These are phyloP conservation scores for Chelonia mydas DNA, from an alignment of 2,797 vertebrate genomes.

Conservation along the genomic window DNA sequence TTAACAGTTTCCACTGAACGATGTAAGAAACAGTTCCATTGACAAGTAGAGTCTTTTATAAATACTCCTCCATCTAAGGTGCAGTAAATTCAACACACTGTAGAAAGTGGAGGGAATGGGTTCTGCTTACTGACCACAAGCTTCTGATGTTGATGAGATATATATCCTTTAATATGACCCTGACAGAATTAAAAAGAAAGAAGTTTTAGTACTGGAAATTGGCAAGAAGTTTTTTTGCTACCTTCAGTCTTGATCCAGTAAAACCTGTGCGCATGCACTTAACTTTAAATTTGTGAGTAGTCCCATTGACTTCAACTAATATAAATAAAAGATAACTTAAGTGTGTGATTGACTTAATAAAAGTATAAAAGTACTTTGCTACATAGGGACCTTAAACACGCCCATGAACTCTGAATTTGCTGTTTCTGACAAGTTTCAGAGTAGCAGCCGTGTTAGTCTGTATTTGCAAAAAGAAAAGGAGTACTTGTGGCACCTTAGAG, in stretches of 20 bases:
- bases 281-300: not conserved
- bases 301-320: not conserved
- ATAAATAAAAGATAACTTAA: not conserved
- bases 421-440: not conserved
- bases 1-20: not conserved
- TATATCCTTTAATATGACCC: slow-evolving; percentile 99
- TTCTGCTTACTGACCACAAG: slow-evolving; percentile 99
- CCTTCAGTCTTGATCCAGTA: not conserved
- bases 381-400: no score
- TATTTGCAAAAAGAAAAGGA: no score
- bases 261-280: not conserved
- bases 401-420: not conserved
- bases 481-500: no score
- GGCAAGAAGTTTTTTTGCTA: not conserved
- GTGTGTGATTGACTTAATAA: no score
- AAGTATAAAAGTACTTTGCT: not conserved
- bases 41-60: not conserved
- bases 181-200: slow-evolving; percentile 71
- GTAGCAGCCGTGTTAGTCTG: no score
- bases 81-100: slow-evolving; percentile 81
- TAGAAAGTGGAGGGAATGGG: slow-evolving; percentile 92
- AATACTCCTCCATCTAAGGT: not conserved
- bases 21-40: not conserved
- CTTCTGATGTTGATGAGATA: slow-evolving; percentile 98
- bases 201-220: not conserved